These are phyloP conservation scores for Cabera pusaria DNA, from an alignment of 2,888 invertebrate genomes.

Conservation along the genomic window DNA sequence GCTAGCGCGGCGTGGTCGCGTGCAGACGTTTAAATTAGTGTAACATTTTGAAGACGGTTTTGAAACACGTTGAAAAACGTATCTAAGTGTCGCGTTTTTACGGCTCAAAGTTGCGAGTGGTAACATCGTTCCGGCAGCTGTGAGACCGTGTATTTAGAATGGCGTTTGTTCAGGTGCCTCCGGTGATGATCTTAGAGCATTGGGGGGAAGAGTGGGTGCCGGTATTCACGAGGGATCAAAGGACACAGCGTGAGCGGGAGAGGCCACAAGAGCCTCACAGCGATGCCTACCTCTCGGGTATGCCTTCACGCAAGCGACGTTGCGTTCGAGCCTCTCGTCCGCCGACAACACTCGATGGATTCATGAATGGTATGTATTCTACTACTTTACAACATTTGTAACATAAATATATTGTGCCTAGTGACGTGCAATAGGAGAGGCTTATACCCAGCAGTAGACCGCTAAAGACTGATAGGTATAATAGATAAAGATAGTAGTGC, in stretches of 20 bases:
- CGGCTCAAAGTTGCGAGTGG: no score
- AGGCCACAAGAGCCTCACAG: slow-evolving; percentile 87
- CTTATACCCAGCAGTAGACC: no score
- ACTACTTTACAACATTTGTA: no score
- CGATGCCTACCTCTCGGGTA: slow-evolving; percentile 94
- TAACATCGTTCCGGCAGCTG: no score
- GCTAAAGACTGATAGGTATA: no score
- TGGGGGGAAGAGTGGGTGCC: slow-evolving; percentile 89
- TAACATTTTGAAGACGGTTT: no score
- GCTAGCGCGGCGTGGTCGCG: neutral
- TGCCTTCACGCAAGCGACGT: slow-evolving; percentile 95
- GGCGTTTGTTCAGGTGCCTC: slow-evolving; percentile 42
- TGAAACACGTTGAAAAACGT: no score
- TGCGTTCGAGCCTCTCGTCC: slow-evolving; percentile 78
- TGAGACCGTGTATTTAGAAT: slow-evolving; percentile 1
- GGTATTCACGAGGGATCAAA: slow-evolving; percentile 91
- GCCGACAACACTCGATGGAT: slow-evolving; percentile 50
- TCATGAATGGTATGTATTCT: slow-evolving; percentile 51
- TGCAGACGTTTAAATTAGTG: no score
- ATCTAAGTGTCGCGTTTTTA: no score
- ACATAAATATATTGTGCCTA: no score
- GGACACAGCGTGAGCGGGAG: slow-evolving; percentile 82
- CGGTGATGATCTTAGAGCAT: slow-evolving; percentile 72
- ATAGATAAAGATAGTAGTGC: no score
- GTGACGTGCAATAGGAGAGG: no score